Base-by-base conservation (phyloP, 2,113 vertebrate genomes). In the Poicephalus meyeri region DNA sequence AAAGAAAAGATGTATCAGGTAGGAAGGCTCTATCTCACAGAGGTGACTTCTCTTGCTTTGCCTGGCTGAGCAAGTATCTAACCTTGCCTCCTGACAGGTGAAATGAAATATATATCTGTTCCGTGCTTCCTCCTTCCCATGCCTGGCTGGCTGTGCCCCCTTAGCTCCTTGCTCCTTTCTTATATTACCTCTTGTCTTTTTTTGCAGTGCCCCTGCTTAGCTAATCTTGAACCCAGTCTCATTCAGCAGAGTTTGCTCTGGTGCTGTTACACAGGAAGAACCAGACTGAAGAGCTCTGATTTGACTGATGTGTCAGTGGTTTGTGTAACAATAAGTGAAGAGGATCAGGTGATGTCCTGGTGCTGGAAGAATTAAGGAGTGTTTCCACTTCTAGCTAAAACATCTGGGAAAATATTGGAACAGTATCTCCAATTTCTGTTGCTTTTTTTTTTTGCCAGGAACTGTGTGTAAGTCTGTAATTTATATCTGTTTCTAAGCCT, bases 261-360 rank as follows among this genome's bases (percentile, higher is more conserved):
- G 11, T 2, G 2, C 33, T 55, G 4, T 31, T 8, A 2, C 5
- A 1, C 1, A 41, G 66, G 21, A 29, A 31, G 21, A 77, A 64
- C 7, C 13, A 50, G 63, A 21, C 4, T 0, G 1, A 41, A 53
- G 77, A 52, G 53, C 69, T 94, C 29, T 11, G 37, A 35, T 18
- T 46, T 4, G 9, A 10, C 39, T 11, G 28, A 6, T 28, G 24
- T 23, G 6, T 65, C 12, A 4, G 37, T 69, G 70, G 41, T 44
- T 58, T 44, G 39, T 46, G 29, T 37, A 11, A 41, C 33, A 35
- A 3, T n/a, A 29, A 70, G 31, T 10, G 42, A 46, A 49, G 46
- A 23, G 39, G 16, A n/a, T 29, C 52, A 37, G 44, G 28, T 7
- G 0, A 4, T 11, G 21, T 20, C 70, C 37, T 64, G 9, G 47